A percentile compares a stretch with the other conserved stretches of the same genome.
These are phyloP conservation scores for Lepidocyrtoides sp. DNA, from an alignment of 2,888 invertebrate genomes.

Conservation along the genomic window DNA sequence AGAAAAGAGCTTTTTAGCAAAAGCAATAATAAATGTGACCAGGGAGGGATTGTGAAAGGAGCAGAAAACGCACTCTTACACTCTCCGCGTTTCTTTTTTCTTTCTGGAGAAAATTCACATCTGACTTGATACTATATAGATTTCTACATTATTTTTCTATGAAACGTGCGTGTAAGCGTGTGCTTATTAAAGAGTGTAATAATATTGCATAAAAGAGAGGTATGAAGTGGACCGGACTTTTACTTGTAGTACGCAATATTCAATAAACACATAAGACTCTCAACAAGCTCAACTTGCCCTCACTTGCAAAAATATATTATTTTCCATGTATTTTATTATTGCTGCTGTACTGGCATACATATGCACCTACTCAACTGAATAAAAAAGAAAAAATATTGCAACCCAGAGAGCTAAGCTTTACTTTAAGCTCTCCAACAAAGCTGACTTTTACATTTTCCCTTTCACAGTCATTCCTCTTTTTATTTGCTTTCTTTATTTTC, in stretches of 20 bases:
- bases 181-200: neutral
- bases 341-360: too few relatives aligned
- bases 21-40: conserved; percentile 57
- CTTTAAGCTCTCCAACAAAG: conserved; percentile 23
- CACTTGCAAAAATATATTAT: neutral
- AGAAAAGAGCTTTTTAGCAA: conserved; percentile 37
- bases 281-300: neutral
- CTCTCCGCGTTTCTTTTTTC: neutral
- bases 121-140: neutral
- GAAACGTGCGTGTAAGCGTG: neutral
- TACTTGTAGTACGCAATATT: too few relatives aligned
- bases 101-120: neutral
- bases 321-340: neutral
- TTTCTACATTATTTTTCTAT: neutral
- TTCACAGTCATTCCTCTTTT: neutral
- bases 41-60: conserved; percentile 10
- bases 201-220: conserved; percentile 20
- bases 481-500: neutral
- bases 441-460: conserved; percentile 53
- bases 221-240: conserved; percentile 37
- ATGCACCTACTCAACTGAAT: neutral
- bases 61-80: neutral
- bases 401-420: neutral
- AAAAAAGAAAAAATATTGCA: neutral
- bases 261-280: too few relatives aligned